Percentiles rank a stretch among this genome's conserved stretches.
These are phyloP conservation scores for Frankliniella fusca DNA, from an alignment of 2,888 invertebrate species.

Conservation along the genomic window DNA sequence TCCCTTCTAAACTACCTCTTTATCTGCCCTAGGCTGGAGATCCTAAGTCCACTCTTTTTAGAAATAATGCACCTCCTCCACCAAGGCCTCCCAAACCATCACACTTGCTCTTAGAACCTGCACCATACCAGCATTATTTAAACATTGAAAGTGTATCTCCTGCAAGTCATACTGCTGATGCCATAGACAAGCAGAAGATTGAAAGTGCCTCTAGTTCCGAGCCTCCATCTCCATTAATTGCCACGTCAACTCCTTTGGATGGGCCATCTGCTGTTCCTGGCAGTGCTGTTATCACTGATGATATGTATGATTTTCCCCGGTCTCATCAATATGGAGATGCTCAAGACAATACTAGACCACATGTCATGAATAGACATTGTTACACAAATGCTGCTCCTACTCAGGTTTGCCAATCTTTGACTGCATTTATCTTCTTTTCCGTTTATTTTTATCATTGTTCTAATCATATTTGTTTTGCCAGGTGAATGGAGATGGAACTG, in stretches of 20 bases:
- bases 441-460: not conserved
- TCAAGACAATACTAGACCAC: slow-evolving; percentile 42
- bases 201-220: slow-evolving; percentile 27
- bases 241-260: slow-evolving; percentile 45
- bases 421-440: not conserved
- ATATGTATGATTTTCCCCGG: slow-evolving; percentile 65
- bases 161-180: slow-evolving; percentile 45
- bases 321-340: slow-evolving; percentile 54
- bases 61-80: slow-evolving; percentile 49
- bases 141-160: slow-evolving; percentile 46
- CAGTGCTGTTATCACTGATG: slow-evolving; percentile 44
- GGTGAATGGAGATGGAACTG: slow-evolving; percentile 45
- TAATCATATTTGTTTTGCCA: not conserved
- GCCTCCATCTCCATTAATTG: slow-evolving; percentile 43
- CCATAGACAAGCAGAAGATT: slow-evolving; percentile 33
- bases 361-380: slow-evolving; percentile 49
- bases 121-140: slow-evolving; percentile 49
- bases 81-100: slow-evolving; percentile 74
- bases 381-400: slow-evolving; percentile 60
- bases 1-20: not conserved
- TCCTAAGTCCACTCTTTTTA: slow-evolving; percentile 28
- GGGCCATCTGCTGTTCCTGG: slow-evolving; percentile 45
- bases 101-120: slow-evolving; percentile 49
- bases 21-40: slow-evolving; percentile 7
- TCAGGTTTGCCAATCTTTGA: slow-evolving; percentile 35